Conservation (phyloP, 2,888 invertebrate genomes). For the Synanthedon vespiformis region DNA sequence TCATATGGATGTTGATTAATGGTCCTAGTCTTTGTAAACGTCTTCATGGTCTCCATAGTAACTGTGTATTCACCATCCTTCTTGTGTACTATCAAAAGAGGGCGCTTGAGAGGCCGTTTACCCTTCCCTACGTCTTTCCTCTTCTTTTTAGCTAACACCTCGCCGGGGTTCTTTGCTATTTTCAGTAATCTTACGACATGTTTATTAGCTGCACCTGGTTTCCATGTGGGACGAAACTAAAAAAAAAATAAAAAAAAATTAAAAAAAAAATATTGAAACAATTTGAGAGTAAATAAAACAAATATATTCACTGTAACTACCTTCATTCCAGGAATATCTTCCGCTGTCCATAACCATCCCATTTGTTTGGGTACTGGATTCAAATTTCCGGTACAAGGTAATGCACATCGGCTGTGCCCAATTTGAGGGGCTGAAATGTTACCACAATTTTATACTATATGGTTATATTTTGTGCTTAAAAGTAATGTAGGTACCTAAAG, state of each 20-base stretch:
- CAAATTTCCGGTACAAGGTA: constrained; percentile 40
- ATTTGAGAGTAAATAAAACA: not conserved
- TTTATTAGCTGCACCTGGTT: constrained; percentile 55
- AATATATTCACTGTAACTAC: constrained; percentile 20
- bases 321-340: constrained; percentile 50
- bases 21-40: constrained; percentile 35
- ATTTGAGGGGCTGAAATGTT: constrained; percentile 48
- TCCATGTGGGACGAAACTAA: constrained; percentile 57
- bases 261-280: constrained; percentile 5
- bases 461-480: no score
- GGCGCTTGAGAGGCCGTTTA: constrained; percentile 44
- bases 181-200: constrained; percentile 44
- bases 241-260: constrained; percentile 19
- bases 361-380: constrained; percentile 48
- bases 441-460: no score
- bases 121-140: constrained; percentile 27
- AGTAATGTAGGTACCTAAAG: no score
- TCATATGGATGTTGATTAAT: constrained; percentile 54
- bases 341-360: constrained; percentile 66
- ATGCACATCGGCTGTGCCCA: constrained; percentile 48
- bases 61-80: constrained; percentile 54
- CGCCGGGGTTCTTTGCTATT: constrained; percentile 45
- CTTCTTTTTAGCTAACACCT: constrained; percentile 40
- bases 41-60: constrained; percentile 60
- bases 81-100: constrained; percentile 48